These are phyloP conservation scores for Drosophila neocordata DNA, from an alignment of 1,140 invertebrate species.

Conservation along the genomic window DNA sequence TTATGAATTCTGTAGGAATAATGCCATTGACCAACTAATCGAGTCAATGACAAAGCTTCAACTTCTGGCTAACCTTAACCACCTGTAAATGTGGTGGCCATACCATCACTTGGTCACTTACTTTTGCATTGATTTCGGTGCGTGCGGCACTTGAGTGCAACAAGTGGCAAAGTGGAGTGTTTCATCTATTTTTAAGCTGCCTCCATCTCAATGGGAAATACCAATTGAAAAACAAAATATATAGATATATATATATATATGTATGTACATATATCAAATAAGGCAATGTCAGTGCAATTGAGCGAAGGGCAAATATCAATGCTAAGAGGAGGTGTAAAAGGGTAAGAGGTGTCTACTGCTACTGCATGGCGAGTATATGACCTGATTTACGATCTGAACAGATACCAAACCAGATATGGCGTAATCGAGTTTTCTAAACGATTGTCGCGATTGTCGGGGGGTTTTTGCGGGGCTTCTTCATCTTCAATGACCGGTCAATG, in stretches of 20 bases:
- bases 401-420: constrained; percentile 22
- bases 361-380: constrained; percentile 74
- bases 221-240: constrained; percentile 19
- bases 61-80: constrained; percentile 48
- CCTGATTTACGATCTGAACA: constrained; percentile 50
- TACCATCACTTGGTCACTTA: constrained; percentile 16
- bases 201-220: constrained; percentile 46
- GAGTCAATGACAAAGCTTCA: constrained; percentile 70
- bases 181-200: constrained; percentile 64
- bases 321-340: constrained; percentile 40
- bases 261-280: neutral
- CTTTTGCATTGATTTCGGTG: constrained; percentile 36
- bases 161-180: constrained; percentile 73
- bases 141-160: constrained; percentile 72
- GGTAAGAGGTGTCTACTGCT: constrained; percentile 42
- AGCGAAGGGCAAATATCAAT: constrained; percentile 68
- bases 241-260: neutral
- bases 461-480: constrained; percentile 47
- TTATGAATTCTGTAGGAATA: constrained; percentile 39
- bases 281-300: constrained; percentile 37
- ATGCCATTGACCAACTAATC: constrained; percentile 71
- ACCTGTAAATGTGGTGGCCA: constrained; percentile 5
- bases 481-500: constrained; percentile 49
- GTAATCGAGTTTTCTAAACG: constrained; percentile 33
- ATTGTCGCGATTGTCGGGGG: constrained; percentile 16